A percentile compares a stretch with the other conserved stretches of the same genome.
Conservation (phyloP, 2,113 vertebrate genomes). For the Archilochus colubris region DNA sequence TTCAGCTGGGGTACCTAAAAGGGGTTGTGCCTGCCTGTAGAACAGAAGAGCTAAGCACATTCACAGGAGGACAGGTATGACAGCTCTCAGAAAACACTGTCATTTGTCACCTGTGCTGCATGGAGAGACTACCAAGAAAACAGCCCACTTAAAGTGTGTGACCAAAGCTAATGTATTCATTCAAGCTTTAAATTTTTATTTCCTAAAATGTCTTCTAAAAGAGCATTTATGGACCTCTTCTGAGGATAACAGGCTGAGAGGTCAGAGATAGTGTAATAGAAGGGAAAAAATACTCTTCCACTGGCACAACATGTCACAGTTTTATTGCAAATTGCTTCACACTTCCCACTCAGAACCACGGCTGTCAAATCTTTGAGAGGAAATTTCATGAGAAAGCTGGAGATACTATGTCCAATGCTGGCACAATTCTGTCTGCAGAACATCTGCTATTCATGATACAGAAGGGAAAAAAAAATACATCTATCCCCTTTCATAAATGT, state of each 20-base stretch:
- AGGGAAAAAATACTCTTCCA: not conserved
- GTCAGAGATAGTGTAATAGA: not conserved
- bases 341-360: conserved; percentile 23
- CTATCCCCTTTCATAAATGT: not conserved
- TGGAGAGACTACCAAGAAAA: not conserved
- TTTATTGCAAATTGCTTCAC: not conserved
- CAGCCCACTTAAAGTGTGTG: not conserved
- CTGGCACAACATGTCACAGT: not conserved
- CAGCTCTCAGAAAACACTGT: not conserved
- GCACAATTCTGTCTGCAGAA: not conserved
- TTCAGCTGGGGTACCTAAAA: not conserved
- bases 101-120: not conserved
- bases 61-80: not conserved
- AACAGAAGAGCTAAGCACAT: not conserved
- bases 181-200: not conserved
- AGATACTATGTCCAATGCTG: not conserved
- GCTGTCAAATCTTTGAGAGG: not conserved
- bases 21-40: not conserved
- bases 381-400: not conserved
- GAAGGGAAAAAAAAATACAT: not conserved
- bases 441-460: not conserved
- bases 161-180: not conserved
- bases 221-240: not conserved
- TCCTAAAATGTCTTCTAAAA: not conserved
- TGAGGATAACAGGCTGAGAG: not conserved